A percentile compares a stretch with the other conserved stretches of the same genome.
Evolutionary conservation across 2,113 vertebrate species (phyloP).

Genomic region (Megaceryle maxima): DNA sequence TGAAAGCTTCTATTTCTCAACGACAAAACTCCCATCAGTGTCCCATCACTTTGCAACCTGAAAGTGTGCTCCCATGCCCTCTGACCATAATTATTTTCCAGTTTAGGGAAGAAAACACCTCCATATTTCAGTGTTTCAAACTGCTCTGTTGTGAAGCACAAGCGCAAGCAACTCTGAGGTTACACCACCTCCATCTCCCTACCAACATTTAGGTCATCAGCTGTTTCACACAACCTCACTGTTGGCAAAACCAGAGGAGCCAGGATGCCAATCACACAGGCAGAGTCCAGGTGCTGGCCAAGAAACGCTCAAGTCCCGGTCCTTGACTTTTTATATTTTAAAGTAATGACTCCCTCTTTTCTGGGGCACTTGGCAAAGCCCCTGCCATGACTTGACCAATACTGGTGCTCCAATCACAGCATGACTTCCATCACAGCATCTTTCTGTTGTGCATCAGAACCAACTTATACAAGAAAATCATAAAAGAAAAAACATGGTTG

Average conservation of each 20-base stretch:
- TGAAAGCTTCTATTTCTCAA: not conserved
- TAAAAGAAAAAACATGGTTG: too few relatives aligned
- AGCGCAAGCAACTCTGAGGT: not conserved
- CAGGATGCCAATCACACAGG: not conserved
- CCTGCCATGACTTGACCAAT: not conserved
- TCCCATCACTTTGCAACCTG: not conserved
- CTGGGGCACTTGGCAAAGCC: not conserved
- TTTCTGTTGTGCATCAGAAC: not conserved
- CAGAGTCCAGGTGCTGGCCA: not conserved
- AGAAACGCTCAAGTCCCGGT: not conserved
- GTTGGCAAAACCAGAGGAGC: not conserved
- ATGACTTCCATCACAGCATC: not conserved
- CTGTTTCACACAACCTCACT: not conserved
- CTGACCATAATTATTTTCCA: not conserved
- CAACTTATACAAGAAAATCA: rapidly evolving
- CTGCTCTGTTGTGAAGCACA: not conserved
- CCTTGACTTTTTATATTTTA: not conserved
- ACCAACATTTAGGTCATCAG: not conserved
- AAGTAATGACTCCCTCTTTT: not conserved
- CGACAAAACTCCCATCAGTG: not conserved
- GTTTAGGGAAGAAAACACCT: not conserved
- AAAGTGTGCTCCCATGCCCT: not conserved
- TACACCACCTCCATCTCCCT: not conserved
- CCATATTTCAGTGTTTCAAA: not conserved
- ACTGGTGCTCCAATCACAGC: not conserved